Evolutionary conservation across 2,797 vertebrate genomes (phyloP), one percentile per base, ranked within the genome.

Genomic region (Centroberyx gerrardi): DNA sequence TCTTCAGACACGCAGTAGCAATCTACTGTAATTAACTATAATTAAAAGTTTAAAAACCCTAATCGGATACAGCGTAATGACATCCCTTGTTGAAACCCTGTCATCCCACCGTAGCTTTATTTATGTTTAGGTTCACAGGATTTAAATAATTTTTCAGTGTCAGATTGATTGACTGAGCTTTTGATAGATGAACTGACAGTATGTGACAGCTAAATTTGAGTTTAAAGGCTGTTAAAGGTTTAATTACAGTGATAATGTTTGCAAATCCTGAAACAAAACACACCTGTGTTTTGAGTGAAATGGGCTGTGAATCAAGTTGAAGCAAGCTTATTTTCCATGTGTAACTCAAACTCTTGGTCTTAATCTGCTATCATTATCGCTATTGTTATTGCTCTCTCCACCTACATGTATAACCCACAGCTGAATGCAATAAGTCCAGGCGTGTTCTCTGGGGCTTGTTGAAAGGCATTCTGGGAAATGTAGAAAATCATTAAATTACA

Each of bases 101-200:
- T 82, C 65, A 76, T 70, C 68, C 74, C 66, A 58, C 62, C 29
- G 42, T 13, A 0, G 4, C 44, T 55, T 78, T 53, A 15, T 22
- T 74, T 59, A 13, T 74, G 56, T 38, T 65, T 22, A 63, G 42
- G 49, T 62, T 80, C 44, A 63, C 36, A 60, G 44, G 38, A 15
- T 58, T 46, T 53, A 4, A 64, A 63, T 28, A 22, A 27, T 61
- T 69, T 52, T 67, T 54, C 31, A 29, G 1, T 69, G 74, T 75
- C 68, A 68, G 40, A 61, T 74, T 83, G 74, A 86, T 46, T 73
- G 74, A 77, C 62, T 62, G 54, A 18, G 46, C 49, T 64, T 67
- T 76, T 15, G 74, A 78, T 74, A 62, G 53, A 65, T 29, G 14
- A 40, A 68, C 9, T 70, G 78, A 61, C 74, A 78, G 48, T 44